These are phyloP conservation scores for Dromaius novaehollandiae DNA, from an alignment of 2,113 vertebrate species.

Conservation along the genomic window DNA sequence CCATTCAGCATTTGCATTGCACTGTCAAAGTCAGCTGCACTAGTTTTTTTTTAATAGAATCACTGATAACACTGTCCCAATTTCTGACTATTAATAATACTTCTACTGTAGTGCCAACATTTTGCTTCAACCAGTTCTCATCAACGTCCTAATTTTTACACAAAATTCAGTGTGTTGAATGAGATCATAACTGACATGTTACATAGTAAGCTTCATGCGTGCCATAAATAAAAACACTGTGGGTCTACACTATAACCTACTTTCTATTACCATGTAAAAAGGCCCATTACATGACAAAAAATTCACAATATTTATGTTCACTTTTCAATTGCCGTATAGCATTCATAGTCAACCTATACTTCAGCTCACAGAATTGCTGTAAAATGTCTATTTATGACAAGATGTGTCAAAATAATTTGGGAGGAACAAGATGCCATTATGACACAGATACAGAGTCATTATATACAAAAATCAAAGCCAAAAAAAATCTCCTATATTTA, in stretches of 20 bases:
- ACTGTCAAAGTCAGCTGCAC: rapidly evolving
- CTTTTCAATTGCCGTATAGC: neutral
- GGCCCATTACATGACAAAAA: neutral
- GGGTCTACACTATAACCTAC: neutral
- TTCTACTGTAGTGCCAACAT: neutral
- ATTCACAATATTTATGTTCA: neutral
- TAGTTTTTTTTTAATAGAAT: neutral
- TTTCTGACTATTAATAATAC: neutral
- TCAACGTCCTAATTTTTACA: neutral
- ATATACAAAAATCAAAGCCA: neutral
- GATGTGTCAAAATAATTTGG: neutral
- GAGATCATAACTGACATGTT: neutral
- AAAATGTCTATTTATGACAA: neutral
- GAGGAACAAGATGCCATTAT: neutral
- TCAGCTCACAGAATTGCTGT: neutral
- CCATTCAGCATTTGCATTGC: neutral
- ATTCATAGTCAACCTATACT: neutral
- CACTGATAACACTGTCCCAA: neutral
- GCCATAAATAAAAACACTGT: neutral
- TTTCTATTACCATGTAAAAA: neutral
- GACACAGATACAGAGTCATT: neutral
- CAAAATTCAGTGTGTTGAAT: neutral
- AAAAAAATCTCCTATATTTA: neutral
- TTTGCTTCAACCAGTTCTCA: neutral
- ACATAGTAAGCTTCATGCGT: neutral